Evolutionary conservation across 2,113 vertebrate genomes (phyloP).

Genomic region (Xiphorhynchus elegans): DNA sequence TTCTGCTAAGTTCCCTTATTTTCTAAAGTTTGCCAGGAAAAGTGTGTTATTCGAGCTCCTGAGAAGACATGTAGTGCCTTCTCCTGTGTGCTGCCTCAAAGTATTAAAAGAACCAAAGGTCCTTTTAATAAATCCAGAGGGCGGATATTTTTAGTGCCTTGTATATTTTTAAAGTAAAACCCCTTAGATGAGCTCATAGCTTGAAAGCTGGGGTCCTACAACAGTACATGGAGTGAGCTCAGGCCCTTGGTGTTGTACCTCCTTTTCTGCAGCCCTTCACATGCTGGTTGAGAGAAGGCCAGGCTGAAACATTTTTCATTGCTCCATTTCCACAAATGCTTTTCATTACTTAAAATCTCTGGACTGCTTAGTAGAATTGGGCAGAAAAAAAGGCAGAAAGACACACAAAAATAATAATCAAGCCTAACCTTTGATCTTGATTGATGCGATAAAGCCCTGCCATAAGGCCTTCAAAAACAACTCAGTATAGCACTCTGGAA

Average conservation of each 20-base stretch:
- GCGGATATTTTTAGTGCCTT: background rate
- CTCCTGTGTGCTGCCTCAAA: background rate
- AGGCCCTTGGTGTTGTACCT: rapidly evolving
- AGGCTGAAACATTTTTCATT: background rate
- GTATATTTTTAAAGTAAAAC: background rate
- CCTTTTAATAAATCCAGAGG: background rate
- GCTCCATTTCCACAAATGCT: background rate
- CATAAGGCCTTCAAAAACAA: conserved; percentile 24
- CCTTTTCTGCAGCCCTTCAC: background rate
- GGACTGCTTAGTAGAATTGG: background rate
- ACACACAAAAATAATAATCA: background rate
- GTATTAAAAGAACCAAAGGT: background rate
- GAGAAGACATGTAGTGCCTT: background rate
- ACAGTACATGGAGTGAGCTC: background rate
- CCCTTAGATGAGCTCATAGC: background rate
- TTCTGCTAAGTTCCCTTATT: background rate
- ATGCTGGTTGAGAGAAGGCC: background rate
- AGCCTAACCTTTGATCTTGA: conserved; percentile 30
- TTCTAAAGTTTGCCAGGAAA: background rate
- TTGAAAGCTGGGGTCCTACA: background rate
- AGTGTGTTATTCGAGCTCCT: background rate
- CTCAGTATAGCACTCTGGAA: background rate
- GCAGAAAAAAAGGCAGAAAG: background rate
- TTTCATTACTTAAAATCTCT: background rate
- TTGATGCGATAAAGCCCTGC: conserved; percentile 45